These are phyloP conservation scores for Pomacea canaliculata DNA, from an alignment of 2,888 invertebrate genomes.

Conservation along the genomic window DNA sequence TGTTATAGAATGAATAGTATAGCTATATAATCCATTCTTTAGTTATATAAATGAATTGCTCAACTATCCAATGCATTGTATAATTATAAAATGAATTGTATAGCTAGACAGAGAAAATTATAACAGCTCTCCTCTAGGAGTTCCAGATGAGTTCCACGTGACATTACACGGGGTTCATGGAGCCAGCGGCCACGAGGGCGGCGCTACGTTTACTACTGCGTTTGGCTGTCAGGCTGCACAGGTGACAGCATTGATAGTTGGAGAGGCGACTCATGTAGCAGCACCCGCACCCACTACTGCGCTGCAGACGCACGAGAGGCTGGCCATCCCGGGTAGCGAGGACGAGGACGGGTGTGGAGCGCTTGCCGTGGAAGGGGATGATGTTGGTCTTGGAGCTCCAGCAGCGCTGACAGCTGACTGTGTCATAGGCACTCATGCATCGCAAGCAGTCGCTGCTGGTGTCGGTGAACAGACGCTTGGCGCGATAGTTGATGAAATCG, in stretches of 20 bases:
- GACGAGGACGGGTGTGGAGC: not conserved
- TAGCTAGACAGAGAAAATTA: too few relatives aligned
- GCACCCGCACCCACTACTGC: slow-evolving; percentile 25
- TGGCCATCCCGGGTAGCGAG: not conserved
- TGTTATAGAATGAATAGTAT: too few relatives aligned
- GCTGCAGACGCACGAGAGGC: slow-evolving; percentile 6
- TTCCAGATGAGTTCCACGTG: too few relatives aligned
- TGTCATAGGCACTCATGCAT: slow-evolving; percentile 23
- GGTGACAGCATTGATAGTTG: slow-evolving; percentile 25
- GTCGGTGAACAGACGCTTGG: slow-evolving; percentile 8
- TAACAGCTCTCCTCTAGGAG: too few relatives aligned
- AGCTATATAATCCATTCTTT: too few relatives aligned
- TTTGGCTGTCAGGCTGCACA: slow-evolving; percentile 17
- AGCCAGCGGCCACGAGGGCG: not conserved
- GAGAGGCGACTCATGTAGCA: slow-evolving; percentile 23
- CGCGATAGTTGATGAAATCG: slow-evolving; percentile 4
- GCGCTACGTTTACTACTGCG: slow-evolving; percentile 16
- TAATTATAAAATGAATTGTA: too few relatives aligned
- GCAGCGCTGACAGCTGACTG: slow-evolving; percentile 19
- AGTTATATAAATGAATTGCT: too few relatives aligned
- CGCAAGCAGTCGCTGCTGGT: slow-evolving; percentile 18
- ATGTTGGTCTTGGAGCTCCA: slow-evolving; percentile 22
- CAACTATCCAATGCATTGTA: too few relatives aligned
- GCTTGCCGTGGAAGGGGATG: slow-evolving; percentile 24
- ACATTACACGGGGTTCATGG: too few relatives aligned